Base-by-base conservation (phyloP, 2,113 vertebrate genomes). In the Mastomys coucha region DNA sequence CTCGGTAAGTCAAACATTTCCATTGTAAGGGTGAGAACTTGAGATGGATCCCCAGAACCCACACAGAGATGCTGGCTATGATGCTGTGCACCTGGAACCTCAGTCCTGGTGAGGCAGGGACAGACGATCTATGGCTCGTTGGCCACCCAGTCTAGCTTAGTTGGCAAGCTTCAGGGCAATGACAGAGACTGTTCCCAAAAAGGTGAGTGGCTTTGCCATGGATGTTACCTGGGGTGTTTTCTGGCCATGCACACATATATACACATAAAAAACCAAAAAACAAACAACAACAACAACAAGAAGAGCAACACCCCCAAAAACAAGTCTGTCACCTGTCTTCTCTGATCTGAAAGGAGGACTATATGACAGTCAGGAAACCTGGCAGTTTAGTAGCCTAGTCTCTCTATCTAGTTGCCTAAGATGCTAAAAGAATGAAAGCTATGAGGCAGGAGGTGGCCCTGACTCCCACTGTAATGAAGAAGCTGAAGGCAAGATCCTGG, bases 291-390 rank as follows among this genome's bases (percentile, higher is more conserved):
- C 51, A 53, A 53, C n/a, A 53, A 8, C 51, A 53, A 53, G n/a
- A n/a, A n/a, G n/a, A n/a, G n/a, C n/a, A 53, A 8, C 51, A 53
- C 9, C 9, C 6, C 51, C 9, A 53, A 53, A 8, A 65, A 1
- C 11, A n/a, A n/a, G n/a, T n/a, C 4, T 93, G n/a, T 77, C 77
- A 88, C 19, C 13, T 96, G 24, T 94, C 63, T 82, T 91, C 26
- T 53, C n/a, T 91, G 72, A 82, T 67, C 39, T 94, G 26, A 45
- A 88, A 82, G 60, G 77, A 39, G 85, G 65, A 94, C 93, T 87
- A 93, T 49, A 72, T 67, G n/a, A 49, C 33, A 90, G 63, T 31
- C 58, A 72, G 85, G 49, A 85, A 95, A 45, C 26, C 45, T 45
- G 84, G 4, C 45, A 82, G 76, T 58, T 84, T 90, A 76, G 70